Conservation (phyloP, 2,113 vertebrate species). For the Pseudopipra pipra region DNA sequence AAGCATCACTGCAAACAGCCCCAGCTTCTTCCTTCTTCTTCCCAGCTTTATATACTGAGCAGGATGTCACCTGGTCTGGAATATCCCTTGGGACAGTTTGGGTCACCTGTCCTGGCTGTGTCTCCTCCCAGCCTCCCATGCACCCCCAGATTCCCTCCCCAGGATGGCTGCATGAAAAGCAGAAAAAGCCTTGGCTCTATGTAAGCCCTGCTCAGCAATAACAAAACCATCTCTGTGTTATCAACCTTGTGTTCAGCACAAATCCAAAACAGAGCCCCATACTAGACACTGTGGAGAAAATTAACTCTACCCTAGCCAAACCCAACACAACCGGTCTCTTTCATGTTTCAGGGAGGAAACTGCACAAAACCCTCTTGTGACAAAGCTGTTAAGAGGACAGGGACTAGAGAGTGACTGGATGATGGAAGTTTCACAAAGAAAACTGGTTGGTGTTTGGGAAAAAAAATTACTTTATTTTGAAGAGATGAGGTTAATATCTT, state of each 20-base stretch:
- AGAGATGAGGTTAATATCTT: background rate
- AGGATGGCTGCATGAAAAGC: background rate
- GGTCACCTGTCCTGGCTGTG: background rate
- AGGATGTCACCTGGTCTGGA: background rate
- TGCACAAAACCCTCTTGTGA: background rate
- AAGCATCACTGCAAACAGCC: background rate
- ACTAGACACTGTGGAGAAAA: background rate
- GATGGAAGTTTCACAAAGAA: background rate
- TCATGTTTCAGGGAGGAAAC: background rate
- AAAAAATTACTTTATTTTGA: background rate
- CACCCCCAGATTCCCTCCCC: background rate
- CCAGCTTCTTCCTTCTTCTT: background rate
- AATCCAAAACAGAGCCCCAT: background rate
- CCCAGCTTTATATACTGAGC: background rate
- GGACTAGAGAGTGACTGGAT: background rate
- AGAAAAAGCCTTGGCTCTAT: background rate
- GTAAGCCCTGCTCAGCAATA: background rate
- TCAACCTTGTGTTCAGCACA: background rate
- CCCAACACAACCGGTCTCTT: background rate
- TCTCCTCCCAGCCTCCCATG: rapidly evolving
- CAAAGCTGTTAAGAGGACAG: background rate
- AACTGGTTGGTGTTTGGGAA: background rate
- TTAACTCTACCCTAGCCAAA: background rate
- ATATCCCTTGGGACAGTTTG: background rate
- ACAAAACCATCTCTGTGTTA: background rate